phyloP scores from a whole-genome alignment of 2,113 vertebrate species.

The Burhinus bistriatus region DNA sequence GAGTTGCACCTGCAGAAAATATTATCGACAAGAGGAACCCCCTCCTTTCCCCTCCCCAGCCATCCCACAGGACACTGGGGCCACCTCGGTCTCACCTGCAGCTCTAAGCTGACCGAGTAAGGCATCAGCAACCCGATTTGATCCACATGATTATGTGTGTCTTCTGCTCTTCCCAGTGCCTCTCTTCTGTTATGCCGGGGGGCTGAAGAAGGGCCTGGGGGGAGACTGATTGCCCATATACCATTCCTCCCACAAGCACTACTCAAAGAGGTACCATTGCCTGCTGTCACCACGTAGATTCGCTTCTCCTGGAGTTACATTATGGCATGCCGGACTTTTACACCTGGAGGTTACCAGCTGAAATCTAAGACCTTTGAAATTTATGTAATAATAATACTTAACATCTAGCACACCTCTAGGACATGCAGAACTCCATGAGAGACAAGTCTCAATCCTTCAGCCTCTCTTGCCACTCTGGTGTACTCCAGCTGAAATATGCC shows the following conservation, averaged over 20 bases:
- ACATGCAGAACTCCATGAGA: not conserved
- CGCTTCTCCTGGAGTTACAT: not conserved
- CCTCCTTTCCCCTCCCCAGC: not conserved
- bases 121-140: not conserved
- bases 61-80: not conserved
- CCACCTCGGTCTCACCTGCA: not conserved
- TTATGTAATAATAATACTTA: not conserved
- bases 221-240: not conserved
- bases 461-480: not conserved
- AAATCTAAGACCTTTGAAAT: not conserved
- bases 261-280: not conserved
- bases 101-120: not conserved
- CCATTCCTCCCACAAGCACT: not conserved
- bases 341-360: not conserved
- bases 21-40: not conserved
- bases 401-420: too few species aligned
- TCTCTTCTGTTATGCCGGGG: not conserved
- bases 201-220: not conserved
- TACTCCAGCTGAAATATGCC: not conserved
- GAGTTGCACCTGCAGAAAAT: not conserved
- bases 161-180: not conserved
- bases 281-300: not conserved
- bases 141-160: rapidly evolving
- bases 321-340: not conserved
- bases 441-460: not conserved